These are phyloP conservation scores for Cheilosia grossa DNA, from an alignment of 2,888 invertebrate species.

Conservation along the genomic window DNA sequence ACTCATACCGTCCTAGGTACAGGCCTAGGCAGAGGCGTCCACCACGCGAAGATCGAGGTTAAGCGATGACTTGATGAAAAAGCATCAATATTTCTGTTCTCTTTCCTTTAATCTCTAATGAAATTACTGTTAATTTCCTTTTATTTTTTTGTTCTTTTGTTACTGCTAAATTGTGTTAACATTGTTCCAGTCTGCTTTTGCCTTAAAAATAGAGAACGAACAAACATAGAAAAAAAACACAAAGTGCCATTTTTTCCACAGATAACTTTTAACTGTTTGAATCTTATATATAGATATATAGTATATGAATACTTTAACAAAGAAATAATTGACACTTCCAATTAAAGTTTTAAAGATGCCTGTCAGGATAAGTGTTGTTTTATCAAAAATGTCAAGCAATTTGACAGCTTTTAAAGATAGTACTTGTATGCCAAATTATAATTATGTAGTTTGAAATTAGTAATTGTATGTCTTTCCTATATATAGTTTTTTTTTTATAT, in stretches of 20 bases:
- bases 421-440: slow-evolving; percentile 2
- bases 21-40: slow-evolving; percentile 50
- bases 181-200: slow-evolving; percentile 1
- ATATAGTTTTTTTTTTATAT: slow-evolving; percentile 17
- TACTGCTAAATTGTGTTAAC: slow-evolving; percentile 20
- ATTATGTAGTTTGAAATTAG: slow-evolving; percentile 20
- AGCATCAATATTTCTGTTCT: slow-evolving; percentile 23
- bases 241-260: slow-evolving; percentile 33
- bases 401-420: slow-evolving; percentile 2
- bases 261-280: slow-evolving; percentile 1
- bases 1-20: slow-evolving; percentile 27
- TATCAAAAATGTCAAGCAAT: slow-evolving; percentile 8
- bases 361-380: background rate
- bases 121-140: slow-evolving; percentile 48
- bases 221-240: background rate
- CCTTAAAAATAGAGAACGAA: background rate
- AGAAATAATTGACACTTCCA: background rate
- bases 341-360: background rate
- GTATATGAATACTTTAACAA: slow-evolving; percentile 3
- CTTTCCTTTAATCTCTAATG: slow-evolving; percentile 54
- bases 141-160: slow-evolving; percentile 31
- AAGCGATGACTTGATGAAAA: slow-evolving; percentile 13
- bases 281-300: background rate
- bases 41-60: slow-evolving; percentile 47
- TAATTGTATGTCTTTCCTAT: slow-evolving; percentile 37